These are phyloP conservation scores for Zaprionus nigranus DNA, from an alignment of 1,140 invertebrate species.

Conservation along the genomic window DNA sequence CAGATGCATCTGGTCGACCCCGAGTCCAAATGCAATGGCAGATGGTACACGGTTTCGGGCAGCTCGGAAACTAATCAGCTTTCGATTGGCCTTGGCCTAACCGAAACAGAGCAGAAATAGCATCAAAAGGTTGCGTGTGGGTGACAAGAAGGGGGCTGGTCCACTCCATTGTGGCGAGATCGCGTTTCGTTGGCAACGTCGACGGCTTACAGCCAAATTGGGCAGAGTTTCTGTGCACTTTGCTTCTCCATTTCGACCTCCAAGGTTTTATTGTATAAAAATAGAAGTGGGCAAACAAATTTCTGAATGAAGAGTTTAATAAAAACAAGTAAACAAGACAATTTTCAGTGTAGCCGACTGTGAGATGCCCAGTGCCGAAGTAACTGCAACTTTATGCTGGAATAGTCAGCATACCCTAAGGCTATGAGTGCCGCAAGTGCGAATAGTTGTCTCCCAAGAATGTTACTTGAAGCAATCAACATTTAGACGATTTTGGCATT, in stretches of 20 bases:
- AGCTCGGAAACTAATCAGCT: background rate
- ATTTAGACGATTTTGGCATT: too few species aligned
- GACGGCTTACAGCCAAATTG: background rate
- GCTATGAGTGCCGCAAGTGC: too few species aligned
- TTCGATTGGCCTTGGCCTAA: background rate
- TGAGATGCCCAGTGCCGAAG: background rate
- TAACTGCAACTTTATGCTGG: too few species aligned
- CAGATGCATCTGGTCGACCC: background rate
- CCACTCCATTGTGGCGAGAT: background rate
- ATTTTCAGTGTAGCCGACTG: background rate
- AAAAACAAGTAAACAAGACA: slow-evolving; percentile 2
- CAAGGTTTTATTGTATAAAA: background rate
- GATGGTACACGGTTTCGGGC: background rate
- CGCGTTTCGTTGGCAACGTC: background rate
- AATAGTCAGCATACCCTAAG: too few species aligned
- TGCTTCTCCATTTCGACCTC: background rate
- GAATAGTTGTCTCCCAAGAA: too few species aligned
- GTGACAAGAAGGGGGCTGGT: background rate
- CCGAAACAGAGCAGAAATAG: background rate
- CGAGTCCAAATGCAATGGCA: background rate
- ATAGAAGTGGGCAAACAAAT: background rate
- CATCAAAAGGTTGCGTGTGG: background rate
- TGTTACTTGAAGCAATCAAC: too few species aligned
- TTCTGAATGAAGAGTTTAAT: slow-evolving; percentile 1
- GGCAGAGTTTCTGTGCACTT: background rate